These are phyloP conservation scores for Drosophila mayri DNA, from an alignment of 1,140 invertebrate species.

Conservation along the genomic window DNA sequence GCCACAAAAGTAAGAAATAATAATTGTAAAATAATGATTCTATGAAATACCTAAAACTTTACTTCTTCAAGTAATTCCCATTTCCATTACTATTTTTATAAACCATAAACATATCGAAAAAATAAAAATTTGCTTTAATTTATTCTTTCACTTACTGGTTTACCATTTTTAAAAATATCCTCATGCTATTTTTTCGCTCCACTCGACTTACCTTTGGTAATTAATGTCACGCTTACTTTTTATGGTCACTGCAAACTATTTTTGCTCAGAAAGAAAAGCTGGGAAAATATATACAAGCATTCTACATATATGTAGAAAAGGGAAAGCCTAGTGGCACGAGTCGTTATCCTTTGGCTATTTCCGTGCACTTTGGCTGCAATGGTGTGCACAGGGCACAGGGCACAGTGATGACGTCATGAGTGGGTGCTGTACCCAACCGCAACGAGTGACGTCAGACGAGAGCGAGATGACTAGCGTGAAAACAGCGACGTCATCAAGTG, in stretches of 20 bases:
- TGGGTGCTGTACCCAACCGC: slow-evolving; percentile 20
- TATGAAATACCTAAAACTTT: no score
- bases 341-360: slow-evolving; percentile 70
- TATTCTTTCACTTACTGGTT: slow-evolving; percentile 1
- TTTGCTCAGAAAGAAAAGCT: slow-evolving; percentile 9
- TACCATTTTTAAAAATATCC: slow-evolving; percentile 23
- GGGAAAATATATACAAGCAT: neutral
- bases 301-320: neutral
- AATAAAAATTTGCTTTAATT: slow-evolving; percentile 1
- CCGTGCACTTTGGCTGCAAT: slow-evolving; percentile 48
- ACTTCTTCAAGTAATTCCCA: no score
- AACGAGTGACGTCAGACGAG: slow-evolving; percentile 54
- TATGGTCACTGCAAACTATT: slow-evolving; percentile 45
- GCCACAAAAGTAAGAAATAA: slow-evolving; percentile 29
- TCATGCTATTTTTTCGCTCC: slow-evolving; percentile 15
- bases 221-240: slow-evolving; percentile 45
- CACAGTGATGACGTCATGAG: slow-evolving; percentile 54
- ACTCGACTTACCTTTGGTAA: slow-evolving; percentile 19
- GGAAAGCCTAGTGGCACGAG: slow-evolving; percentile 22
- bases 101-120: neutral
- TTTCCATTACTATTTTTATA: neutral
- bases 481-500: slow-evolving; percentile 58
- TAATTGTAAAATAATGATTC: neutral
- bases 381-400: slow-evolving; percentile 17
- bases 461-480: slow-evolving; percentile 26